Percentiles rank a stretch among this genome's conserved stretches.
phyloP scores from a whole-genome alignment of 2,797 vertebrate species.

The Petrocephalus sullivani region DNA sequence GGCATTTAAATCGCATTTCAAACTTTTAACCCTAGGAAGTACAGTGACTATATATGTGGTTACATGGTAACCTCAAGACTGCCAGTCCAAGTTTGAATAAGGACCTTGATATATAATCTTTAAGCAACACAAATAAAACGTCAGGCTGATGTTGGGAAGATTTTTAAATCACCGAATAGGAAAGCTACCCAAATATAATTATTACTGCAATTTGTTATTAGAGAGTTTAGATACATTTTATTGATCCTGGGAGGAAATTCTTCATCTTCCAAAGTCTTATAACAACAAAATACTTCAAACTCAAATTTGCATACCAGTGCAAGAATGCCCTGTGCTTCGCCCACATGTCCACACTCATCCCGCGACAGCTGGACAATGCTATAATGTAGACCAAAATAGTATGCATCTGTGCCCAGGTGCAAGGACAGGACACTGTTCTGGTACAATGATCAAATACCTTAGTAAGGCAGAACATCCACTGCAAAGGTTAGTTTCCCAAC shows the following conservation, averaged over 20 bases:
- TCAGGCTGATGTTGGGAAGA: not conserved
- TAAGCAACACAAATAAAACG: not conserved
- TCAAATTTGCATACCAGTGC: not conserved
- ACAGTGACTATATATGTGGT: not conserved
- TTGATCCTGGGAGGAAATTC: not conserved
- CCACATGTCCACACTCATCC: not conserved
- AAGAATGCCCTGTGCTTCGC: not conserved
- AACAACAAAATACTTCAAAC: not conserved
- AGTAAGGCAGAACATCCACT: not conserved
- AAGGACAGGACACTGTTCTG: not conserved
- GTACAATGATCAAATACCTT: conserved; percentile 2
- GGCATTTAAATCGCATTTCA: not conserved
- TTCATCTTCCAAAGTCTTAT: not conserved
- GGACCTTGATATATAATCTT: not conserved
- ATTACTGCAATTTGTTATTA: not conserved
- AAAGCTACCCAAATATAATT: too few relatives aligned
- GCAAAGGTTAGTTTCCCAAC: not conserved
- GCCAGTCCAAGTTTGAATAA: not conserved
- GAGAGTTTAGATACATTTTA: not conserved
- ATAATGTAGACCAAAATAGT: not conserved
- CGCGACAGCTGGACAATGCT: not conserved
- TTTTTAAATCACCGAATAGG: too few relatives aligned
- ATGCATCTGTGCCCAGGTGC: not conserved
- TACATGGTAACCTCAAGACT: not conserved
- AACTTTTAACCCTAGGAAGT: not conserved